Base-by-base conservation (phyloP, 1,140 invertebrate genomes). In the Caenorhabditis inopinata region DNA sequence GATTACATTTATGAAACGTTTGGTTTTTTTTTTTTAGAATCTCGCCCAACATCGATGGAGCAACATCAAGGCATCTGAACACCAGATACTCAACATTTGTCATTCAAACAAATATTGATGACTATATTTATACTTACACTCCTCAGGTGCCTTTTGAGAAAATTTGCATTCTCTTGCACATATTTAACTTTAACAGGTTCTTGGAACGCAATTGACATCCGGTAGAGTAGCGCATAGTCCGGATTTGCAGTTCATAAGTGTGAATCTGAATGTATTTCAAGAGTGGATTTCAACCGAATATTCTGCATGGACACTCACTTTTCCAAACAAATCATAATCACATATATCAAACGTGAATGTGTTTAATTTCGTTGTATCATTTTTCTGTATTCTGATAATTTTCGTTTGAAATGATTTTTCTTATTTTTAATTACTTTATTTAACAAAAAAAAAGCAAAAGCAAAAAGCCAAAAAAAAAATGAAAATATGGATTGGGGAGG, bases 21-120 rank as follows among this genome's bases (percentile, higher is more conserved):
- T 38, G 1, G 9, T 73, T 38, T 6, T 18, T 74, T 74, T 74
- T n/a, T 25, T 25, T 6, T 11, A 74, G 45, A 18, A 75, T 75
- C 1, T 47, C 74, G 1, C 74, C 45, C 14, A 75, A 75, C 27
- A 47, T 75, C 18, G 74, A 68, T 38, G 58, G 58, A 21, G 1
- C 58, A 38, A 68, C 58, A 68, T 68, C 58, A 68, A 29, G 58
- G 11, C 58, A 68, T 38, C 58, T 68, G 29, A 68, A 68, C 58
- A 68, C 58, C 23, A 68, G 58, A 68, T 68, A 68, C 32, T 68
- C 58, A 68, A 68, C 58, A n/a, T 68, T 18, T 42, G 58, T 68
- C 21, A 68, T 68, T 3, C 58, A 68, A 12, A 68, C 58, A 0
- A 68, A 68, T 32, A 38, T 38, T 38, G 58, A 68, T 38, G 38